Conservation (phyloP, 2,888 invertebrate genomes). For the Clunio marinus region DNA sequence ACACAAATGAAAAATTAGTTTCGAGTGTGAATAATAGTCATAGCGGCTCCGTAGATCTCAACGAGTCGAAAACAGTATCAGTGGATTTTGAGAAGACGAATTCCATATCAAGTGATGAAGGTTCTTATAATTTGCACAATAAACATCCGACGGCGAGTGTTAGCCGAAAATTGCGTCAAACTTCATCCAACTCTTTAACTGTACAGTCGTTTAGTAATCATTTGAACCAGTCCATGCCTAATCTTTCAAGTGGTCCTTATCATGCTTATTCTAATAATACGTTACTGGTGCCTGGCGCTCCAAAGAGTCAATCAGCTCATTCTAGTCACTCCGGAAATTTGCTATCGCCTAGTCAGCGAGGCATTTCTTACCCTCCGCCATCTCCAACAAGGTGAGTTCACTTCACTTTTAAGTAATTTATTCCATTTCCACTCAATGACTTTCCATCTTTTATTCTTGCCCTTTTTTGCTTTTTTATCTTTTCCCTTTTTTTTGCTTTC, state of each 20-base stretch:
- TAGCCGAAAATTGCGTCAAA: constrained; percentile 48
- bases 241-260: constrained; percentile 52
- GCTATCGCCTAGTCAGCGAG: constrained; percentile 61
- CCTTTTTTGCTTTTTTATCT: background rate
- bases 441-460: background rate
- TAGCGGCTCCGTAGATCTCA: constrained; percentile 66
- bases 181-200: constrained; percentile 67
- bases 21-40: constrained; percentile 71
- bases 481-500: background rate
- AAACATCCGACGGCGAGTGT: constrained; percentile 48
- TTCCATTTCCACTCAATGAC: background rate
- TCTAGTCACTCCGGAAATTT: constrained; percentile 50
- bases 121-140: constrained; percentile 47
- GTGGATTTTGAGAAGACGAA: constrained; percentile 63
- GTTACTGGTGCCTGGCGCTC: constrained; percentile 55
- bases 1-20: too few relatives aligned
- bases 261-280: constrained; percentile 51
- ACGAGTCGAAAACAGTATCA: constrained; percentile 60
- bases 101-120: constrained; percentile 63
- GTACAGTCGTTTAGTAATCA: constrained; percentile 64
- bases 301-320: constrained; percentile 49
- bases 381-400: constrained; percentile 58
- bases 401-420: background rate
- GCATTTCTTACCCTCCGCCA: constrained; percentile 78
- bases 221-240: constrained; percentile 76